These are phyloP conservation scores for Idaea dimidiata DNA, from an alignment of 2,888 invertebrate species.

Conservation along the genomic window DNA sequence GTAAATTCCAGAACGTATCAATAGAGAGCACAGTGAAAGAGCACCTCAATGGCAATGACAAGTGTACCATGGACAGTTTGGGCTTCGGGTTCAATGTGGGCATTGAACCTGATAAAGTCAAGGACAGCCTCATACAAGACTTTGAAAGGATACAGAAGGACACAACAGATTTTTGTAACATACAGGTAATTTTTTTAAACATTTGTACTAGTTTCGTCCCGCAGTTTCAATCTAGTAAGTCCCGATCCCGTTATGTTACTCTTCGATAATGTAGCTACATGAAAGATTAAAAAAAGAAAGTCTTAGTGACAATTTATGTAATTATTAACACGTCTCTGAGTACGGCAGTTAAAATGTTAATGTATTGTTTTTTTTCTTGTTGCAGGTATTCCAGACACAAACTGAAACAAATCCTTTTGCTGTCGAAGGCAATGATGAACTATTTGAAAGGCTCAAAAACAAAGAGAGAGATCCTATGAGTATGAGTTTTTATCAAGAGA, in stretches of 20 bases:
- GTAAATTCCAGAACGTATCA: constrained; percentile 64
- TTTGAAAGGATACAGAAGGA: constrained; percentile 84
- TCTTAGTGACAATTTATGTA: too few relatives aligned
- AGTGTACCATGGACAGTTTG: constrained; percentile 67
- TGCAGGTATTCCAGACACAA: constrained; percentile 71
- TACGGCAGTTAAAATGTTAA: too few relatives aligned
- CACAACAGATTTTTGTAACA: constrained; percentile 76
- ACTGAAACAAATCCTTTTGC: constrained; percentile 72
- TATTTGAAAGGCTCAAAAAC: constrained; percentile 75
- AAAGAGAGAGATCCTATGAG: constrained; percentile 84
- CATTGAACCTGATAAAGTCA: constrained; percentile 69
- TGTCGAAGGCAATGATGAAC: constrained; percentile 68
- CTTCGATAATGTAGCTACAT: too few relatives aligned
- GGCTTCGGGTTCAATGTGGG: constrained; percentile 73
- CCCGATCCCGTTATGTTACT: too few relatives aligned
- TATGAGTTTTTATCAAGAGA: constrained; percentile 84
- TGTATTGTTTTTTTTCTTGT: constrained; percentile 11
- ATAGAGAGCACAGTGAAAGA: constrained; percentile 59
- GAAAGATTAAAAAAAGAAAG: too few relatives aligned
- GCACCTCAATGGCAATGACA: constrained; percentile 70
- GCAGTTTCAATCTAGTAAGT: too few relatives aligned
- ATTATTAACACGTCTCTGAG: too few relatives aligned
- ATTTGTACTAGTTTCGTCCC: constrained; percentile 3
- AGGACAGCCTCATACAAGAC: constrained; percentile 74
- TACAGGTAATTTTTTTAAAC: constrained; percentile 50